Base-by-base conservation (phyloP, 2,113 vertebrate genomes). In the Periophthalmus modestus region DNA sequence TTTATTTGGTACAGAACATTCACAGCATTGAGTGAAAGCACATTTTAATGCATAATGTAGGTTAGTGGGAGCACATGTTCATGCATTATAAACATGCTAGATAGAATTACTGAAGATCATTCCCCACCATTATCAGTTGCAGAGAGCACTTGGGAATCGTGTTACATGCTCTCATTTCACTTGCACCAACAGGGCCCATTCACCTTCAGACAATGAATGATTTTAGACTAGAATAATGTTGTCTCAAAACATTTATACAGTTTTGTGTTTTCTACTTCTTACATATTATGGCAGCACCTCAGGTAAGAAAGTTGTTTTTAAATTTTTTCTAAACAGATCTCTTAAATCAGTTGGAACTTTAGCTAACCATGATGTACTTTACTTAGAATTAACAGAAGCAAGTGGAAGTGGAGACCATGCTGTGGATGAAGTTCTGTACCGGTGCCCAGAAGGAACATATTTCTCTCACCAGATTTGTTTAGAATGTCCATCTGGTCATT, bases 401-500 rank as follows among this genome's bases (percentile, higher is more conserved):
- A 88, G 78, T 61, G 79, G 68, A 15, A 88, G 78, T 61, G 79
- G 68, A 69, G 84, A 85, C 16, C 15, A 77, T 6, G 46, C 4
- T 72, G 59, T 69, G 28, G 82, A 75, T n/a, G 66, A 43, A 34
- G 69, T 72, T 46, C 74, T 86, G 15, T 57, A 87, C 34, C 46
- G 81, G 47, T 97, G 96, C 86, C 88, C 78, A 2, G 74, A 82
- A 71, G 94, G 95, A 36, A 88, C 82, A 63, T 94, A 93, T 82
- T 91, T 93, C 69, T 69, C 79, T 1, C 79, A 90, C 67, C 89
- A 92, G 7, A 87, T 92, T 79, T 95, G 95, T 85, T 79, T 95
- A 57, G 93, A 96, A 67, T 96, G 95, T 58, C 94, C 94, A 0
- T 58, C 79, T 0, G 95, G 95, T 19, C 94, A 93, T 88, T 95